These are phyloP conservation scores for Tipula confusa DNA, from an alignment of 2,888 invertebrate species.

Conservation along the genomic window DNA sequence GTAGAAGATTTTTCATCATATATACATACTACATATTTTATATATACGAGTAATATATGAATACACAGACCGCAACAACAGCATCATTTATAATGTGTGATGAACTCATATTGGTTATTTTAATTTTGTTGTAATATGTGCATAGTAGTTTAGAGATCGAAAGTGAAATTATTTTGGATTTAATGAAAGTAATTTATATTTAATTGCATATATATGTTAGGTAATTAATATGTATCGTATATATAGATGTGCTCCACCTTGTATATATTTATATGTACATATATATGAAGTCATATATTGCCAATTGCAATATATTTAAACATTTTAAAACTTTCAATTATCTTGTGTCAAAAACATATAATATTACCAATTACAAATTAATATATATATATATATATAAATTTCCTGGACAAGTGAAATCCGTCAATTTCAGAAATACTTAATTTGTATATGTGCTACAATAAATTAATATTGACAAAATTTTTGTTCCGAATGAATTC, in stretches of 20 bases:
- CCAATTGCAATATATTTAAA: neutral
- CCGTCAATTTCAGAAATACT: neutral
- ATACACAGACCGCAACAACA: neutral
- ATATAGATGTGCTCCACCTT: neutral
- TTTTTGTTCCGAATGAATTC: neutral
- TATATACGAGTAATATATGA: too few species aligned
- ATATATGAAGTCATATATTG: neutral
- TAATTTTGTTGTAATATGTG: neutral
- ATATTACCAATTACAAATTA: neutral
- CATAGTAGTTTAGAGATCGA: neutral
- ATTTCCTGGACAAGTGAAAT: neutral
- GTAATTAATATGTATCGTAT: neutral
- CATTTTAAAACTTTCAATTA: neutral
- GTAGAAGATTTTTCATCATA: neutral
- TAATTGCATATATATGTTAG: neutral
- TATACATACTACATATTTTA: neutral
- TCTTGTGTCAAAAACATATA: neutral
- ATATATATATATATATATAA: neutral
- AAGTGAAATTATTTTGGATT: neutral
- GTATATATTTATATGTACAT: too few species aligned
- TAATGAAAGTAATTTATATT: neutral
- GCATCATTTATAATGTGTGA: neutral
- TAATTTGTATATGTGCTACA: neutral
- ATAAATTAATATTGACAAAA: neutral
- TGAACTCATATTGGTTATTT: neutral